Evolutionary conservation across 2,888 invertebrate species (phyloP).

Genomic region (Calameuta pallipes): DNA sequence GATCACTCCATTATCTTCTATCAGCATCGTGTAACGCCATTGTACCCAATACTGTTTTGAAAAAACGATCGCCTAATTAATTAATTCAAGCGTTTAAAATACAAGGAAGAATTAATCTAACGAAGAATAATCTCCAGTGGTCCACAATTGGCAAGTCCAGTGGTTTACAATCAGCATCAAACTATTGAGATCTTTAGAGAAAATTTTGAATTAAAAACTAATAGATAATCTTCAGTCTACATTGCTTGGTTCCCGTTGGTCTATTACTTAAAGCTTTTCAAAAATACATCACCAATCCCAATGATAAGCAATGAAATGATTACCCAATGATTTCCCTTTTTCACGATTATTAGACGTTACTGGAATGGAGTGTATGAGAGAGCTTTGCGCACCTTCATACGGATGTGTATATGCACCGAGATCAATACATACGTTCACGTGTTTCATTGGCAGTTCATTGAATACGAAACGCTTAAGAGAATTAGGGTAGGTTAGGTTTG

Average conservation of each 20-base stretch:
- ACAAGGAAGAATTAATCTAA: background rate
- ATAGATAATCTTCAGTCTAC: background rate
- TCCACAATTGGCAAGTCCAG: background rate
- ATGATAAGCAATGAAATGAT: background rate
- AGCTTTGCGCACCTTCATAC: background rate
- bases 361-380: background rate
- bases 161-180: background rate
- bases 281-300: background rate
- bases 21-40: background rate
- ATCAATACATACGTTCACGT: background rate
- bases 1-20: background rate
- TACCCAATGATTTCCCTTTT: background rate
- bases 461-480: background rate
- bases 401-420: background rate
- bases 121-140: background rate
- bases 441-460: background rate
- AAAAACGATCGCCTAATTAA: conserved; percentile 13
- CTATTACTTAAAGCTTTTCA: background rate
- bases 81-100: background rate
- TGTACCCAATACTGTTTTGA: background rate
- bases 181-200: background rate
- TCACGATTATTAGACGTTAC: background rate
- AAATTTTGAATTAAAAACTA: background rate
- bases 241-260: background rate
- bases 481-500: background rate